These are phyloP conservation scores for Dendrolimus punctatus DNA, from an alignment of 1,140 invertebrate species.

Conservation along the genomic window DNA sequence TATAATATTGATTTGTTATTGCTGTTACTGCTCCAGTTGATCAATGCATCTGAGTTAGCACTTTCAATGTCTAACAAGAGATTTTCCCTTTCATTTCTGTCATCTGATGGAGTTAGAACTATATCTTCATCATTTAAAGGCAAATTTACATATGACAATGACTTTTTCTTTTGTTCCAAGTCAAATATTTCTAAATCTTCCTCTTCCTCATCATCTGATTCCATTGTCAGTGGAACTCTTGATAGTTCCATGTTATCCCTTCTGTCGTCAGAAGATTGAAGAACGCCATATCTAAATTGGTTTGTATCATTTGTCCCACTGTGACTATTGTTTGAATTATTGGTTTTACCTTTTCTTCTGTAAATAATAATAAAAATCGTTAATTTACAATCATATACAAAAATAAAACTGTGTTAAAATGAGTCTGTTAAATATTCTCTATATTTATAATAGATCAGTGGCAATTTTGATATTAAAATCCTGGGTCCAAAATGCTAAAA, in stretches of 20 bases:
- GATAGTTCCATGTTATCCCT: conserved; percentile 53
- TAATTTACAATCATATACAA: not conserved
- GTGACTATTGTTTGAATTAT: conserved; percentile 39
- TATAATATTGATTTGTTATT: conserved; percentile 60
- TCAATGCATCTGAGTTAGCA: conserved; percentile 41
- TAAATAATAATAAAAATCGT: conserved; percentile 20
- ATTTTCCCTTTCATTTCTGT: conserved; percentile 36
- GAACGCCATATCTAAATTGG: conserved; percentile 61
- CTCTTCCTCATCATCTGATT: conserved; percentile 62
- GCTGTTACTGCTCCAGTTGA: conserved; percentile 54
- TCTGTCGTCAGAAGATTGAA: conserved; percentile 46
- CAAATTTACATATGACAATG: conserved; percentile 56
- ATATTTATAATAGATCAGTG: too few species aligned
- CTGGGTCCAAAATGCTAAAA: too few species aligned
- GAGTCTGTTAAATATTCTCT: too few species aligned
- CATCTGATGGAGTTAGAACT: conserved; percentile 32
- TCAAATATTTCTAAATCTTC: conserved; percentile 65
- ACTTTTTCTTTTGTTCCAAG: conserved; percentile 59
- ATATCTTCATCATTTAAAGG: conserved; percentile 50
- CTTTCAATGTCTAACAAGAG: conserved; percentile 58
- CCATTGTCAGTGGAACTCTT: conserved; percentile 57
- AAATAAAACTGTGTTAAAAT: too few species aligned
- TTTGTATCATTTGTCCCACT: conserved; percentile 38
- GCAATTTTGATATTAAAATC: too few species aligned
- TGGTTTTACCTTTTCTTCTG: conserved; percentile 53